Evolutionary conservation across 2,113 vertebrate species (phyloP).

Genomic region (Nymphicus hollandicus): DNA sequence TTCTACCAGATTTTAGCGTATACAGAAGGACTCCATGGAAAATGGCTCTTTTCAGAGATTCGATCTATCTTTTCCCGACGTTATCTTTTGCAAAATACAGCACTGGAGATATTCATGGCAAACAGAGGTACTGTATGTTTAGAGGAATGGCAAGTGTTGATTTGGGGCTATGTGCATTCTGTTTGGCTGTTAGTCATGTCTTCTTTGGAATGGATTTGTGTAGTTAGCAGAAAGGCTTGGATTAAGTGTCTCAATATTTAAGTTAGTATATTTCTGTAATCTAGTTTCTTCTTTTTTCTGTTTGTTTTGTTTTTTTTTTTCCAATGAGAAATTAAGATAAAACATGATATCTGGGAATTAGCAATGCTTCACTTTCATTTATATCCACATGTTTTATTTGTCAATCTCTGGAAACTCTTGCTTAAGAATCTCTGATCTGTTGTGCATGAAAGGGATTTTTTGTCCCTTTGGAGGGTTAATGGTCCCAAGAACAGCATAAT

Average conservation of each 20-base stretch:
- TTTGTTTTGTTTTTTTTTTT: not conserved
- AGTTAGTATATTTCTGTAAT: not conserved
- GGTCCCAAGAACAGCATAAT: not conserved
- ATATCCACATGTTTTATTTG: not conserved
- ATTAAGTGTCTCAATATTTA: not conserved
- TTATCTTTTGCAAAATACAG: conserved; percentile 94
- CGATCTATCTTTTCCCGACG: conserved; percentile 91
- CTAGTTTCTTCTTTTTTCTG: not conserved
- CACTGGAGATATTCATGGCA: conserved; percentile 97
- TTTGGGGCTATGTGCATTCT: not conserved
- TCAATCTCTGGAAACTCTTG: not conserved
- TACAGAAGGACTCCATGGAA: conserved; percentile 96
- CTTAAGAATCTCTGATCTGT: not conserved
- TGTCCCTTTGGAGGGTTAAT: not conserved
- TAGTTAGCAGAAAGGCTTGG: not conserved
- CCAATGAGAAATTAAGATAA: not conserved
- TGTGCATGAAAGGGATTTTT: not conserved
- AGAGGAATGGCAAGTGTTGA: not conserved
- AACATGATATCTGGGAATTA: not conserved
- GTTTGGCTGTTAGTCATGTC: not conserved
- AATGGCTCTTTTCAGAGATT: conserved; percentile 98
- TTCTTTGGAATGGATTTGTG: not conserved
- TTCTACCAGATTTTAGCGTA: conserved; percentile 86
- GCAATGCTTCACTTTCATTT: not conserved
- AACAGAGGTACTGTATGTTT: conserved; percentile 85